A percentile compares a stretch with the other conserved stretches of the same genome.
Evolutionary conservation across 2,888 invertebrate species (phyloP).

Genomic region (Psylliodes chrysocephalus): DNA sequence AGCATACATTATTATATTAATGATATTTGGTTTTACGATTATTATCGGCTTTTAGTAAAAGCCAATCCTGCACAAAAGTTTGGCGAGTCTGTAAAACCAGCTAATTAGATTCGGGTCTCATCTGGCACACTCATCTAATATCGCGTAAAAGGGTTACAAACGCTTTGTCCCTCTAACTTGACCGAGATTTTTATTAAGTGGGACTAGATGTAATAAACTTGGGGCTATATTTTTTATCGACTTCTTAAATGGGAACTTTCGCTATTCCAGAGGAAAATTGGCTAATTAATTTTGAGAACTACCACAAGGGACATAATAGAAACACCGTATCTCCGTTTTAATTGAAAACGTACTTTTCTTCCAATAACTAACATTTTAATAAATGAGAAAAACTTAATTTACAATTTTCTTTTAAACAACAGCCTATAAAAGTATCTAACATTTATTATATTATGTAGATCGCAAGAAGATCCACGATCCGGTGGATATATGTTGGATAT

Average conservation of each 20-base stretch:
- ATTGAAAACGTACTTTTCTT: too few species aligned
- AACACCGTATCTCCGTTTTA: too few species aligned
- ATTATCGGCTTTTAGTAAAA: not conserved
- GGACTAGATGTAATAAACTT: conserved; percentile 45
- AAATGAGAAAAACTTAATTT: too few species aligned
- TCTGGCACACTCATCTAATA: conserved; percentile 58
- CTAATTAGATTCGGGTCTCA: conserved; percentile 58
- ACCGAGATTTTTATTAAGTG: conserved; percentile 49
- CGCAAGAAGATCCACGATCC: too few species aligned
- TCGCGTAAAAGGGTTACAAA: conserved; percentile 52
- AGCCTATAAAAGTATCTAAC: too few species aligned
- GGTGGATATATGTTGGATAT: too few species aligned
- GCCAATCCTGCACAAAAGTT: conserved; percentile 17
- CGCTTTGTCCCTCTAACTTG: conserved; percentile 44
- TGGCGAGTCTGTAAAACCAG: conserved; percentile 40
- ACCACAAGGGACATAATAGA: not conserved
- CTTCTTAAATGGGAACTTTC: conserved; percentile 5
- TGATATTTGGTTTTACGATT: not conserved
- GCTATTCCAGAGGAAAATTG: not conserved
- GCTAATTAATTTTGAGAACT: conserved; percentile 2
- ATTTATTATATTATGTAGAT: too few species aligned
- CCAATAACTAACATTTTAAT: too few species aligned
- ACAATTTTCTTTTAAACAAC: too few species aligned
- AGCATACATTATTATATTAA: too few species aligned
- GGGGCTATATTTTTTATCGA: conserved; percentile 22